Percentiles rank a stretch among this genome's conserved stretches.
Conservation (phyloP, 1,140 invertebrate species). For the Diuraphis noxia region DNA sequence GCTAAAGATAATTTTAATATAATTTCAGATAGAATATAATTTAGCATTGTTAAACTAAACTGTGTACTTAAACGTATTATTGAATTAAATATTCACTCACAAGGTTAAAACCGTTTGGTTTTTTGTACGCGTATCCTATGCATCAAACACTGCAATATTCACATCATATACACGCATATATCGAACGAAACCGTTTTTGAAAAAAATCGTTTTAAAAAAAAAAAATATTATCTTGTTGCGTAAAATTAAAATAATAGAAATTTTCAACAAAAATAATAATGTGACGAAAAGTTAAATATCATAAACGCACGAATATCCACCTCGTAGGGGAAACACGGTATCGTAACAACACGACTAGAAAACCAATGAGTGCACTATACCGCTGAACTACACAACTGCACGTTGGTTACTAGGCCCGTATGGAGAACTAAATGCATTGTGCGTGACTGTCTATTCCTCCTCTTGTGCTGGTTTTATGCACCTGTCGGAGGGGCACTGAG, state of each 20-base stretch:
- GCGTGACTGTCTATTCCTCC: slow-evolving; percentile 36
- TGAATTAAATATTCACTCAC: background rate
- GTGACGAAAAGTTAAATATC: background rate
- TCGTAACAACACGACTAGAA: background rate
- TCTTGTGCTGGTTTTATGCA: slow-evolving; percentile 11
- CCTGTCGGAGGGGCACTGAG: slow-evolving; percentile 50
- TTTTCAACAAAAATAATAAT: background rate
- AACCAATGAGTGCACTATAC: background rate
- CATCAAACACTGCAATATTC: background rate
- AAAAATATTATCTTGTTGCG: too few relatives aligned
- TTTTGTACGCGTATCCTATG: background rate
- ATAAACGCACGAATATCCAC: background rate
- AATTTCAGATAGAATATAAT: background rate
- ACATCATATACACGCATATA: background rate
- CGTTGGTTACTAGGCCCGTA: slow-evolving; percentile 37
- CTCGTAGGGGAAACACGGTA: background rate
- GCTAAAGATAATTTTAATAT: background rate
- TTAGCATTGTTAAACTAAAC: background rate
- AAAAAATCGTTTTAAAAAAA: background rate
- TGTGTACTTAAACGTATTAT: background rate
- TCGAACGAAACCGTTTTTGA: background rate
- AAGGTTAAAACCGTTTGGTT: slow-evolving; percentile 19
- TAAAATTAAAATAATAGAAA: background rate
- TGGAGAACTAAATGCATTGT: slow-evolving; percentile 21
- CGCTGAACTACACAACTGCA: slow-evolving; percentile 3